Conservation (phyloP, 2,888 invertebrate species). For the Ernsta delagoae region DNA sequence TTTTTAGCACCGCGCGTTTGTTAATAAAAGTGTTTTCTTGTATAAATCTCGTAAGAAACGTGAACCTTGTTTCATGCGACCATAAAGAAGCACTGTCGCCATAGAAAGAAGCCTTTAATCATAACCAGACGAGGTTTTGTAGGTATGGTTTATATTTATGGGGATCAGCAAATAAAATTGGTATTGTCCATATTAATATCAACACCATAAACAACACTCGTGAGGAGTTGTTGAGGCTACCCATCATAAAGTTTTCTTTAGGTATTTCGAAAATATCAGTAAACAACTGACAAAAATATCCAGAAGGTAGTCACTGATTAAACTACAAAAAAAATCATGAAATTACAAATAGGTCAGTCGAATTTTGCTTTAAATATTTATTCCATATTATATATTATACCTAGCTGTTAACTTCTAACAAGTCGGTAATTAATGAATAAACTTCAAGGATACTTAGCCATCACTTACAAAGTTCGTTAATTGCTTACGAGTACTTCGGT, state of each 20-base stretch:
- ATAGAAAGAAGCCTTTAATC: too few species aligned
- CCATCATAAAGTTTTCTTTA: too few species aligned
- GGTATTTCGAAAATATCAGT: too few species aligned
- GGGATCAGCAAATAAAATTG: too few species aligned
- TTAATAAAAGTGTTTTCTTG: neutral
- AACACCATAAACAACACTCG: too few species aligned
- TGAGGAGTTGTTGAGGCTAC: too few species aligned
- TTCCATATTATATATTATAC: conserved; percentile 2
- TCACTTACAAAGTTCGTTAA: conserved; percentile 24
- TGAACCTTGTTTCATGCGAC: too few species aligned
- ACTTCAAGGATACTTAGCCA: conserved; percentile 25
- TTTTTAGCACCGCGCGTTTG: neutral
- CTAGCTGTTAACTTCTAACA: conserved; percentile 8
- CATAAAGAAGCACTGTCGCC: too few species aligned
- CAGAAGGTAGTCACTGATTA: neutral
- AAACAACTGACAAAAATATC: too few species aligned
- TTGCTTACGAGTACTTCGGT: neutral
- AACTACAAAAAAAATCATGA: neutral
- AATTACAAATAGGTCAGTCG: neutral
- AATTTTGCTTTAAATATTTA: neutral
- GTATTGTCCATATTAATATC: too few species aligned
- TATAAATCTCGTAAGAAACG: neutral
- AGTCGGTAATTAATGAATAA: conserved; percentile 20
- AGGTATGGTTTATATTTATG: too few species aligned
- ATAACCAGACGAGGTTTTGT: too few species aligned